These are phyloP conservation scores for Zaprionus taronus DNA, from an alignment of 1,140 invertebrate species.

Conservation along the genomic window DNA sequence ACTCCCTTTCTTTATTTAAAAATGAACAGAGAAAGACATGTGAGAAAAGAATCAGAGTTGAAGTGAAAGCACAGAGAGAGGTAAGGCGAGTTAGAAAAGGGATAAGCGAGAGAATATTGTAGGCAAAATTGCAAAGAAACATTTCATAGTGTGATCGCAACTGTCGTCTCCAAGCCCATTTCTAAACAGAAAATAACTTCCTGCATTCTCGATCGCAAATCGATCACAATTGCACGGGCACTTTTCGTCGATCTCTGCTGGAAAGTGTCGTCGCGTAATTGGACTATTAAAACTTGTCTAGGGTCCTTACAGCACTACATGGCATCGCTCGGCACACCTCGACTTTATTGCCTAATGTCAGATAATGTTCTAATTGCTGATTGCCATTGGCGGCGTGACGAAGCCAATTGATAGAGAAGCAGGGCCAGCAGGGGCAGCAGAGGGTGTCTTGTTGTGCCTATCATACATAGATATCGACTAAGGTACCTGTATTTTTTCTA, in stretches of 20 bases:
- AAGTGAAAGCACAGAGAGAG: no score
- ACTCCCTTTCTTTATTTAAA: no score
- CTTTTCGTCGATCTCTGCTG: background rate
- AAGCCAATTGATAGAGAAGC: slow-evolving; percentile 1
- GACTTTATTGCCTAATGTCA: slow-evolving; percentile 39
- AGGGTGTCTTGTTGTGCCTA: background rate
- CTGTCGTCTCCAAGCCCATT: no score
- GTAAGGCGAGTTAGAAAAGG: no score
- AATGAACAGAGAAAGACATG: no score
- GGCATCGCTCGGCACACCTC: slow-evolving; percentile 60
- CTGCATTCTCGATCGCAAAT: background rate
- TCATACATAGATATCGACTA: slow-evolving; percentile 40
- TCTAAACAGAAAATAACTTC: background rate
- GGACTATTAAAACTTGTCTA: slow-evolving; percentile 16
- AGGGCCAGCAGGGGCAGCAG: background rate
- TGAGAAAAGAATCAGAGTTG: no score
- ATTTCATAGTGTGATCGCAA: no score
- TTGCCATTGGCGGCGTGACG: slow-evolving; percentile 54
- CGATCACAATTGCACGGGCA: background rate
- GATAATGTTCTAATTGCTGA: slow-evolving; percentile 78
- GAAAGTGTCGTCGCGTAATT: slow-evolving; percentile 22
- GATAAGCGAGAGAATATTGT: no score
- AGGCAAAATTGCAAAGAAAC: background rate
- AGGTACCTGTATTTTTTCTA: slow-evolving; percentile 14
- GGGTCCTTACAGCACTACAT: slow-evolving; percentile 9